These are phyloP conservation scores for Forpus xanthops DNA, from an alignment of 2,797 vertebrate genomes.

Conservation along the genomic window DNA sequence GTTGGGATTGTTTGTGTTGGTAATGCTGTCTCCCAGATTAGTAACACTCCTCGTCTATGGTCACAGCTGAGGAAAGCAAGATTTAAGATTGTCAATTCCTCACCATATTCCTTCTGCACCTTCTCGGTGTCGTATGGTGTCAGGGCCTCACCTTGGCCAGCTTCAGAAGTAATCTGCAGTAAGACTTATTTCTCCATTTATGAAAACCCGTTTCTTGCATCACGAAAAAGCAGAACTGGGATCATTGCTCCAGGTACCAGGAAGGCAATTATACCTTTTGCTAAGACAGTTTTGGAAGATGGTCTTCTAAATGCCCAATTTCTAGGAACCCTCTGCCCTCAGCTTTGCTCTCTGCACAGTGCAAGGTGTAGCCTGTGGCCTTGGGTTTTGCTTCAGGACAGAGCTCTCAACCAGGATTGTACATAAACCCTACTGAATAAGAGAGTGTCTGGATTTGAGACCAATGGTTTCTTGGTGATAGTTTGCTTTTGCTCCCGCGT, in stretches of 20 bases:
- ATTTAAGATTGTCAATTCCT: background rate
- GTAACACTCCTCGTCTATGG: background rate
- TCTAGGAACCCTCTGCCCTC: background rate
- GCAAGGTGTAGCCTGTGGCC: background rate
- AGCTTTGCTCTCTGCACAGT: background rate
- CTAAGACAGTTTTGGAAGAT: background rate
- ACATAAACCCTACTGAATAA: background rate
- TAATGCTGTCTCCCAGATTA: background rate
- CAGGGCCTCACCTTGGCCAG: background rate
- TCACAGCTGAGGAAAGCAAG: background rate
- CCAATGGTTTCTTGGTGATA: background rate
- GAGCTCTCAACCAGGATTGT: background rate
- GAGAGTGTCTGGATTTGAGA: background rate
- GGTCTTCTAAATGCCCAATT: background rate
- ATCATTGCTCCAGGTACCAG: background rate
- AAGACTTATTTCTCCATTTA: background rate
- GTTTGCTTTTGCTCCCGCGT: background rate
- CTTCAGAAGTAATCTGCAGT: background rate
- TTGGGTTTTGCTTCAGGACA: background rate
- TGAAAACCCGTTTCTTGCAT: background rate
- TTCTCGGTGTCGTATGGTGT: accelerated
- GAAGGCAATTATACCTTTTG: background rate
- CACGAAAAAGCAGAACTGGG: background rate
- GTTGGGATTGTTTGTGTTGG: background rate
- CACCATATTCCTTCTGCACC: background rate